Evolutionary conservation across 2,113 vertebrate genomes (phyloP).

Genomic region (Henicopernis longicauda): DNA sequence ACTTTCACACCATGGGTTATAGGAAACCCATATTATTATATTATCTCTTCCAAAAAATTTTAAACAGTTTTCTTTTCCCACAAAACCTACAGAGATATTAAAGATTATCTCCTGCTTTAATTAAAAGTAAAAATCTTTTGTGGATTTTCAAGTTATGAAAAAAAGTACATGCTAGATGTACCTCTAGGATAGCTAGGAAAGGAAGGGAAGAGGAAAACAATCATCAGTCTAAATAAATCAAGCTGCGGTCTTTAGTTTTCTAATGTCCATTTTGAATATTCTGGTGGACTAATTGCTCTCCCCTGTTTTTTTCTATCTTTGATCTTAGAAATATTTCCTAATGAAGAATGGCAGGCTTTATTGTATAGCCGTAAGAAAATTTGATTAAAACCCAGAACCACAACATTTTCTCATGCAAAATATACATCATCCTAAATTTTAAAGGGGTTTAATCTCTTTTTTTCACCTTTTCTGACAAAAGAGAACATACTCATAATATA

Average conservation of each 20-base stretch:
- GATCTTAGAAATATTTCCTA: background rate
- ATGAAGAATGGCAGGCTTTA: background rate
- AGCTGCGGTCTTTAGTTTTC: background rate
- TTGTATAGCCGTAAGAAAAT: background rate
- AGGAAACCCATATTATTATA: background rate
- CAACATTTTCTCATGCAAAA: background rate
- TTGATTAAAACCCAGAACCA: background rate
- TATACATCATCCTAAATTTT: background rate
- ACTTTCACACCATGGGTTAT: background rate
- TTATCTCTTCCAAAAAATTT: background rate
- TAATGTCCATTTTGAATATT: background rate
- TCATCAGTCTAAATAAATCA: background rate
- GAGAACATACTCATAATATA: background rate
- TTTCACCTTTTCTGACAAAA: background rate
- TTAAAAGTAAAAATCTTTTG: background rate
- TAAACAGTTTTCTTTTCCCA: background rate
- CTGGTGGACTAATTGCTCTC: background rate
- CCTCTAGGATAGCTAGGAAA: background rate
- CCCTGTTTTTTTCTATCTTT: background rate
- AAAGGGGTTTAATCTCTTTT: background rate
- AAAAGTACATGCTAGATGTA: fast-evolving
- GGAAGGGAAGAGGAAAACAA: background rate
- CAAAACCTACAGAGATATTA: background rate
- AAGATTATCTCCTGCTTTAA: background rate
- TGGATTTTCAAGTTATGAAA: background rate